These are phyloP conservation scores for Stegophylla sp. DNA, from an alignment of 2,888 invertebrate genomes.

Conservation along the genomic window DNA sequence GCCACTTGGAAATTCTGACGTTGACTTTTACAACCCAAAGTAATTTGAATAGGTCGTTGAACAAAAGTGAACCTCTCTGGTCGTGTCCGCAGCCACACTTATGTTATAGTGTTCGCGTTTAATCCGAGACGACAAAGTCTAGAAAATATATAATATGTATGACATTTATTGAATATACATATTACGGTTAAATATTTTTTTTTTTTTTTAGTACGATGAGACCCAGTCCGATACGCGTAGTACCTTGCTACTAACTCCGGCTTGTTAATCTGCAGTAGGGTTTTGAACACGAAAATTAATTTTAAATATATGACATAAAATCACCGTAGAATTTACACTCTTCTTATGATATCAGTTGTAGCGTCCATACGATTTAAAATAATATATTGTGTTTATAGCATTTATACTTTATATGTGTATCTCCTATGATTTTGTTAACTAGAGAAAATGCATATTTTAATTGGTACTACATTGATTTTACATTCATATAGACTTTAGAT, in stretches of 20 bases:
- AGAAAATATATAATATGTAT: background rate
- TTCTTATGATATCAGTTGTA: too few species aligned
- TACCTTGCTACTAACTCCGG: too few species aligned
- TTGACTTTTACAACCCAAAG: constrained; percentile 53
- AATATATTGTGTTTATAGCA: background rate
- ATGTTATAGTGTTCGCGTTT: background rate
- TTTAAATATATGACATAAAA: too few species aligned
- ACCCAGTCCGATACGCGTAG: background rate
- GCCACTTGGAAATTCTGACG: constrained; percentile 49
- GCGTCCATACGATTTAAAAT: too few species aligned
- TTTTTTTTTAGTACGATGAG: too few species aligned
- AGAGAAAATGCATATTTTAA: too few species aligned
- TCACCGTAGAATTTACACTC: too few species aligned
- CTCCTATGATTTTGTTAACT: too few species aligned
- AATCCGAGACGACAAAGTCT: constrained; percentile 8
- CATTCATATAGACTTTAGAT: too few species aligned
- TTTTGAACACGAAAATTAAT: too few species aligned
- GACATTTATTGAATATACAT: background rate
- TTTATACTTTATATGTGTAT: background rate
- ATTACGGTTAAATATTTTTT: background rate
- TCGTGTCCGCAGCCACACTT: constrained; percentile 12
- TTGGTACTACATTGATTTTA: too few species aligned
- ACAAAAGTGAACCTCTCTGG: constrained; percentile 30
- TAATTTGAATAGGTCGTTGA: constrained; percentile 54
- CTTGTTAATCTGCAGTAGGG: too few species aligned